phyloP scores from a whole-genome alignment of 1,140 invertebrate genomes.

The Elymnias hypermnestra region DNA sequence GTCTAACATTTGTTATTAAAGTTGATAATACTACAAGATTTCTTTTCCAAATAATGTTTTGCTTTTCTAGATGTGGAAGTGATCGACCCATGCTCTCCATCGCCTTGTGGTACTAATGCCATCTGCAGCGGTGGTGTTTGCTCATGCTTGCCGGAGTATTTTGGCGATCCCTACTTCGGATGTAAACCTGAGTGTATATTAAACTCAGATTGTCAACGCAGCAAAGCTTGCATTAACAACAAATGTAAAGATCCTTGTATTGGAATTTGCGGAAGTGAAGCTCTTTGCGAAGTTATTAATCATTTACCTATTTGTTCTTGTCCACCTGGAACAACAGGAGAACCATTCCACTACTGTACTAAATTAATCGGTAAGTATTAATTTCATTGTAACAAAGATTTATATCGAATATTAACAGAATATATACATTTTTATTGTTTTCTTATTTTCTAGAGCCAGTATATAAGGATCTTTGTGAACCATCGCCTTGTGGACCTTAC shows the following conservation, averaged over 20 bases:
- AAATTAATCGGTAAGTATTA: constrained; percentile 58
- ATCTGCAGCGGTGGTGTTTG: constrained; percentile 78
- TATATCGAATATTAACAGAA: not conserved
- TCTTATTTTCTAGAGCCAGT: constrained; percentile 41
- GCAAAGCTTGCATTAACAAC: constrained; percentile 83
- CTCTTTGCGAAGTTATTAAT: constrained; percentile 87
- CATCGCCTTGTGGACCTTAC: constrained; percentile 82
- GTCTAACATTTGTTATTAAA: no score
- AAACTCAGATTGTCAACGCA: constrained; percentile 81
- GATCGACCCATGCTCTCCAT: constrained; percentile 79
- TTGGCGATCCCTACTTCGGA: constrained; percentile 75
- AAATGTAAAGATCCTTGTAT: constrained; percentile 85
- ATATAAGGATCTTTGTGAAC: constrained; percentile 72
- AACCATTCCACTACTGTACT: constrained; percentile 83
- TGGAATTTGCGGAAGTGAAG: constrained; percentile 84
- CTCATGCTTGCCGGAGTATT: constrained; percentile 82
- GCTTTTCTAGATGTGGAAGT: constrained; percentile 41
- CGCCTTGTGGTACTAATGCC: constrained; percentile 82
- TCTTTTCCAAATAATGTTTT: no score
- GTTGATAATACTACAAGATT: no score
- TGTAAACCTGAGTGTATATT: constrained; percentile 83
- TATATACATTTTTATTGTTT: not conserved
- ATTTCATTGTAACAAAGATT: constrained; percentile 24
- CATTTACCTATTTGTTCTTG: constrained; percentile 85
- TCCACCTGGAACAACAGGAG: constrained; percentile 80